These are phyloP conservation scores for Poliocrania exsul DNA, from an alignment of 2,797 vertebrate species.

Conservation along the genomic window DNA sequence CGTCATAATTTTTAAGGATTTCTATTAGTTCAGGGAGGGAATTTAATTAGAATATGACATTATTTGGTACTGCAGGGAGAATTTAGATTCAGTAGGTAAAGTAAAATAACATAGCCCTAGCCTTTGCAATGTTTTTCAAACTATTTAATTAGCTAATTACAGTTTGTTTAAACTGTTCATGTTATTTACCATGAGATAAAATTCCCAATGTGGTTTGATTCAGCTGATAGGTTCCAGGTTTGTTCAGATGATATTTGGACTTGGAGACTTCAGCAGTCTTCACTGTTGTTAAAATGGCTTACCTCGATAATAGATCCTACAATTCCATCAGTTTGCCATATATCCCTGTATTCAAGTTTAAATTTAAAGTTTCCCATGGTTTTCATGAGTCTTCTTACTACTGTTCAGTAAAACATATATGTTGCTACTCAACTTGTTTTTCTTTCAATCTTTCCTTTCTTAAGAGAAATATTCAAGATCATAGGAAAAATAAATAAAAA, in stretches of 20 bases:
- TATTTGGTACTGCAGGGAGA: conserved; percentile 46
- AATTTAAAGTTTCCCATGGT: not conserved
- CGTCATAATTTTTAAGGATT: conserved; percentile 11
- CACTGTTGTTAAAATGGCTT: not conserved
- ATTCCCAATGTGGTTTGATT: not conserved
- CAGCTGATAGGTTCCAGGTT: not conserved
- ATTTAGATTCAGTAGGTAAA: conserved; percentile 37
- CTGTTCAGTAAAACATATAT: not conserved
- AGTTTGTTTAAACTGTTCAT: conserved; percentile 6
- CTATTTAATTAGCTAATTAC: conserved; percentile 49
- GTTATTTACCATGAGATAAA: conserved; percentile 45
- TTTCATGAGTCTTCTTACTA: not conserved
- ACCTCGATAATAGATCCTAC: not conserved
- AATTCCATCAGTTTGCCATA: not conserved
- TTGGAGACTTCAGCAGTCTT: not conserved
- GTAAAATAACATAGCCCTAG: conserved; percentile 31
- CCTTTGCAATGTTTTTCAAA: conserved; percentile 51
- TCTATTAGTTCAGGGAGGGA: conserved; percentile 17
- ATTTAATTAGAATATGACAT: conserved; percentile 52
- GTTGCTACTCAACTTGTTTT: not conserved
- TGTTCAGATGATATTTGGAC: not conserved
- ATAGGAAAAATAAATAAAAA: not conserved
- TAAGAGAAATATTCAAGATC: not conserved
- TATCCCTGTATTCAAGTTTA: not conserved
- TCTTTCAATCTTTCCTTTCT: not conserved